Evolutionary conservation across 2,113 vertebrate species (phyloP).

Genomic region (Phylloscopus trochiloides): DNA sequence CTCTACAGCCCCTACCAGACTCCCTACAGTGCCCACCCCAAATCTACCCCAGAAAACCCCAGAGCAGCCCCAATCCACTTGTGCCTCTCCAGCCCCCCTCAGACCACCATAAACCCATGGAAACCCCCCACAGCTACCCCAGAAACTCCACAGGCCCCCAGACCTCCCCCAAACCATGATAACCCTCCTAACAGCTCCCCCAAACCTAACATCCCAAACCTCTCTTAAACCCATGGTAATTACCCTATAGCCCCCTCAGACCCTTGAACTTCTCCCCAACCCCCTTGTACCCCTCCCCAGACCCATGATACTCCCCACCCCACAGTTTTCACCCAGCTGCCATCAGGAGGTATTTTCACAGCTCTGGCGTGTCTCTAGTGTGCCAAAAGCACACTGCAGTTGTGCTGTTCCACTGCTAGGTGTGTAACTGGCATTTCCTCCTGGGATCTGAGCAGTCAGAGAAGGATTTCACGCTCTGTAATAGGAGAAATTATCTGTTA

Average conservation of each 20-base stretch:
- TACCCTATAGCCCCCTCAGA: not conserved
- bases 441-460: not conserved
- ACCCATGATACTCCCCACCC: accelerated
- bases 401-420: not conserved
- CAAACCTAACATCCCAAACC: no score
- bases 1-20: not conserved
- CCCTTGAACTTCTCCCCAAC: not conserved
- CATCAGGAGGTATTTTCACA: not conserved
- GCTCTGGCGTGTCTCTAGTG: accelerated
- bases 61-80: not conserved
- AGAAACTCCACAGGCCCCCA: not conserved
- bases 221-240: not conserved
- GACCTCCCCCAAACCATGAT: not conserved
- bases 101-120: not conserved
- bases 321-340: not conserved
- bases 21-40: no score
- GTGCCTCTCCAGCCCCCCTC: not conserved
- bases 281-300: not conserved
- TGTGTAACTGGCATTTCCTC: not conserved
- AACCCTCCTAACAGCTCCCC: not conserved
- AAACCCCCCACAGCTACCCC: not conserved
- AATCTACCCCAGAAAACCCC: not conserved
- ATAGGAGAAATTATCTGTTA: not conserved
- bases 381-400: not conserved
- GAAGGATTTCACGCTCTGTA: not conserved